Base-by-base conservation (phyloP, 2,888 invertebrate species). In the Endomychus coccineus region DNA sequence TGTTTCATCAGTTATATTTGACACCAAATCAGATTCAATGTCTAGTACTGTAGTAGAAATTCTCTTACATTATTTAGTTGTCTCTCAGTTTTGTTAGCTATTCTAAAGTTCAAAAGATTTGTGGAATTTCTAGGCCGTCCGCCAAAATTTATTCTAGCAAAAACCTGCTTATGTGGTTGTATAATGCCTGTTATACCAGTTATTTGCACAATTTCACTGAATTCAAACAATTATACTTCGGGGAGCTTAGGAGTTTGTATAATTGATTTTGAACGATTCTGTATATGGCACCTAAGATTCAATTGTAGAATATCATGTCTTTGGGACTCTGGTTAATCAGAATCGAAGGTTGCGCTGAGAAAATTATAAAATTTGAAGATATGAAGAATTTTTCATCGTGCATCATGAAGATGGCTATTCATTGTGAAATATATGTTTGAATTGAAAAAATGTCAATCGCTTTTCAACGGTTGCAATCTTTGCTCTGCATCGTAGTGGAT, bases 31-130 rank as follows among this genome's bases (percentile, higher is more conserved):
- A 22, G 61, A 65, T 32, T 59, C 59, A 25, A 51, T 69, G 1
- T 43, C 62, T 2, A 80, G 81, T 50, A 67, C 75, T 55, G 48
- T 71, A 7, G 61, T 73, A 1, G 80, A 80, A 1, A 69, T 75
- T 1, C 48, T 71, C n/a, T 54, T 81, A n/a, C 82, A 82, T 54
- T 82, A 80, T 55, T 71, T 78, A 6, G 70, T 80, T 16, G 55
- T 82, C 9, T 72, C 77, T 1, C 76, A 80, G 2, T 82, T 81
- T 55, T 74, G 75, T 49, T 83, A 29, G 81, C 79, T 2, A 68
- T 78, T 1, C 54, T 81, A 22, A 80, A 81, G 32, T 82, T 82
- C 51, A 69, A 78, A 35, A 67, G 77, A 33, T 67, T 81, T 45
- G 81, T 82, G 11, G 68, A 75, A 49, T 77, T 80, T 2, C 70